These are phyloP conservation scores for Ornithoptera priamus DNA, from an alignment of 2,888 invertebrate genomes.

Conservation along the genomic window DNA sequence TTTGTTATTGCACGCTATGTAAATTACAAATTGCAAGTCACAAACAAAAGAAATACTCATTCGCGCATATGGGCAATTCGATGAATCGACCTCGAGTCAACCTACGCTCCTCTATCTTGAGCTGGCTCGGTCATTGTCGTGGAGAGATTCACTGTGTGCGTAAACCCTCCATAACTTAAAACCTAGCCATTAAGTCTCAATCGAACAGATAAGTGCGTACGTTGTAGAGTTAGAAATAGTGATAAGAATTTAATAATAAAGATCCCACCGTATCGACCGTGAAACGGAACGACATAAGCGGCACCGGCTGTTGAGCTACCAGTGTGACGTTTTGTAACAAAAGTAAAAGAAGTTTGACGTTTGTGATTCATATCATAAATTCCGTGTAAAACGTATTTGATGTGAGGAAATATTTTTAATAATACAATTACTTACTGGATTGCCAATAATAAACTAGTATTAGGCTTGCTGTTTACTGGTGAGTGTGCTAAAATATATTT, in stretches of 20 bases:
- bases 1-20: conserved; percentile 50
- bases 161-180: conserved; percentile 32
- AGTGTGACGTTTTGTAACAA: conserved; percentile 50
- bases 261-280: conserved; percentile 50
- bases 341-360: conserved; percentile 63
- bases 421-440: neutral
- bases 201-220: conserved; percentile 3
- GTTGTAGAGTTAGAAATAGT: conserved; percentile 29
- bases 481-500: conserved; percentile 11
- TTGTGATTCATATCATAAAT: conserved; percentile 59
- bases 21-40: conserved; percentile 61
- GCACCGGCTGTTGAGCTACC: conserved; percentile 54
- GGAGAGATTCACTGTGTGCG: neutral
- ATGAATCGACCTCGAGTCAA: conserved; percentile 61
- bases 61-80: conserved; percentile 47
- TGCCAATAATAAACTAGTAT: neutral
- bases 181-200: neutral
- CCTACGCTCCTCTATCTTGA: conserved; percentile 55
- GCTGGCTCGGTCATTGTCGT: conserved; percentile 64
- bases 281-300: conserved; percentile 63
- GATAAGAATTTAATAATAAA: conserved; percentile 38
- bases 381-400: conserved; percentile 48
- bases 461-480: conserved; percentile 1
- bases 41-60: conserved; percentile 55
- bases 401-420: conserved; percentile 35